These are phyloP conservation scores for Dendrocincla fuliginosa DNA, from an alignment of 2,797 vertebrate genomes.

Conservation along the genomic window DNA sequence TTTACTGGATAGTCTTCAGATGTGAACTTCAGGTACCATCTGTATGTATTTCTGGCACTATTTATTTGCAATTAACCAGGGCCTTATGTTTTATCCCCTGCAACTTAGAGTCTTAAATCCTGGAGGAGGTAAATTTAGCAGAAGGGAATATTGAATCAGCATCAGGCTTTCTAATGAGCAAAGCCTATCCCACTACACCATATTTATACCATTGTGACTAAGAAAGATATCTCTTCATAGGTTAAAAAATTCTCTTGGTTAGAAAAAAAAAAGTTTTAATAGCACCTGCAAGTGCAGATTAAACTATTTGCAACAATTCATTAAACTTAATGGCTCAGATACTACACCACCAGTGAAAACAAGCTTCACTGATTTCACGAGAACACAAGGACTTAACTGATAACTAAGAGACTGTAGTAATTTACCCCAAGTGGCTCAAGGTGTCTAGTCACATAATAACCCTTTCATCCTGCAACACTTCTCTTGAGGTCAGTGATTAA, in stretches of 20 bases:
- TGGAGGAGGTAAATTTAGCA: conserved; percentile 62
- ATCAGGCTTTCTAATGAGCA: conserved; percentile 55
- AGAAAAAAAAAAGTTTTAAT: neutral
- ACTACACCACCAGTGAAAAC: neutral
- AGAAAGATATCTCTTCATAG: neutral
- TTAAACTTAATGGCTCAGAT: conserved; percentile 27
- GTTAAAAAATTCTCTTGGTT: neutral
- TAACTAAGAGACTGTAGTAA: neutral
- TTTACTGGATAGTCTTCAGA: conserved; percentile 47
- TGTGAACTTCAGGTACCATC: conserved; percentile 73
- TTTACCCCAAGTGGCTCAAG: neutral
- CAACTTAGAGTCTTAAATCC: conserved; percentile 52
- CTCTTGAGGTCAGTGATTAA: neutral
- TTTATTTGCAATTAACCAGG: conserved; percentile 74
- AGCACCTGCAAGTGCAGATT: conserved; percentile 17
- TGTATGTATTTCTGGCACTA: conserved; percentile 70
- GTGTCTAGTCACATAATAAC: neutral
- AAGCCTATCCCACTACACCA: conserved; percentile 5
- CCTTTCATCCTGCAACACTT: neutral
- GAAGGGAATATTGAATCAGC: conserved; percentile 61
- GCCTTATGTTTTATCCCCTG: conserved; percentile 73
- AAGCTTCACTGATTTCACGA: neutral
- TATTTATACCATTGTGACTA: conserved; percentile 23
- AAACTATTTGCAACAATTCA: conserved; percentile 17
- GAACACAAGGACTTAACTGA: neutral